Conservation (phyloP, 2,888 invertebrate species). For the Boloria euphrosyne region DNA sequence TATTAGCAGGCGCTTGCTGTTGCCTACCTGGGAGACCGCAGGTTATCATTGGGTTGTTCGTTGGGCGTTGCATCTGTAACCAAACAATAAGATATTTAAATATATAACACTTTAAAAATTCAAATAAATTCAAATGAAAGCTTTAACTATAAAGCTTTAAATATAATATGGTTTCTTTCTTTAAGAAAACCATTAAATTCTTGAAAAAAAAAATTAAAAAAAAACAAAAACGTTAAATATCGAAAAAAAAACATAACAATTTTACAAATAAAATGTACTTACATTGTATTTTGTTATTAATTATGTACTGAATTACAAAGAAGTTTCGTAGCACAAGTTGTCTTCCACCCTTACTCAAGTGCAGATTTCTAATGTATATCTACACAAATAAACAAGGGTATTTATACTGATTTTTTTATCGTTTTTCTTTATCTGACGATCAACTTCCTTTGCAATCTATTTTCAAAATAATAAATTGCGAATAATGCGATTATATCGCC, state of each 20-base stretch:
- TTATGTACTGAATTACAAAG: too few relatives aligned
- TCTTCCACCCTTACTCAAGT: too few relatives aligned
- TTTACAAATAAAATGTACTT: too few relatives aligned
- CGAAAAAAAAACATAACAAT: too few relatives aligned
- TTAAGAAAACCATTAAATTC: too few relatives aligned
- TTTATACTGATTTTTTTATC: slow-evolving; percentile 38
- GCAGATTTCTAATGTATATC: slow-evolving; percentile 3
- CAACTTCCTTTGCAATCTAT: slow-evolving; percentile 21
- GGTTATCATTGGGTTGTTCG: slow-evolving; percentile 46
- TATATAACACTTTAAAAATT: not conserved
- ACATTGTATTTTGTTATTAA: too few relatives aligned
- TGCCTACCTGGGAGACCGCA: slow-evolving; percentile 31
- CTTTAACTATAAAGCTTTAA: too few relatives aligned
- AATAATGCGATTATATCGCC: not conserved
- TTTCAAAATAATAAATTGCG: slow-evolving; percentile 17
- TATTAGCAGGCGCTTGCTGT: slow-evolving; percentile 9
- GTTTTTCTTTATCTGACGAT: slow-evolving; percentile 20
- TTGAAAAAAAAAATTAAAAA: too few relatives aligned
- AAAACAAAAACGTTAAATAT: too few relatives aligned
- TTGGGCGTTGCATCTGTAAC: slow-evolving; percentile 66
- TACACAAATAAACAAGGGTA: slow-evolving; percentile 8
- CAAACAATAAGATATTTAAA: slow-evolving; percentile 26
- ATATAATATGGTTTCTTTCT: not conserved
- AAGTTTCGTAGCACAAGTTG: too few relatives aligned
- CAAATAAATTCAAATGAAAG: too few relatives aligned